Conservation (phyloP, 53 echinoderm and acorn worm genomes). For the Arbacia lixula region DNA sequence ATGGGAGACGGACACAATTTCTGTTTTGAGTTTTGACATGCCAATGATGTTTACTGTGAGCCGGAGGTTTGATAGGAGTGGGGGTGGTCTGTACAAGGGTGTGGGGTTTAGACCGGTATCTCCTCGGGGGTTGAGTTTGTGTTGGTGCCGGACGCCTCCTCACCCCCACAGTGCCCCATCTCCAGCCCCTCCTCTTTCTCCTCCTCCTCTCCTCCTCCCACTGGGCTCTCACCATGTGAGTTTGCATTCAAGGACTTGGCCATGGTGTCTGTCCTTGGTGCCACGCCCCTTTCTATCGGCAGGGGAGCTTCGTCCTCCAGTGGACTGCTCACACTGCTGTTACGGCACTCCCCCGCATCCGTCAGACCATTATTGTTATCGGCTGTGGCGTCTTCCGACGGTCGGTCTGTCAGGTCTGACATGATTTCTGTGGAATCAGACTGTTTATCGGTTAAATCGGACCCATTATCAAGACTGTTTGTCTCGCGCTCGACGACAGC, state of each 20-base stretch:
- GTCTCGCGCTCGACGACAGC: background rate
- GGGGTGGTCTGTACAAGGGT: background rate
- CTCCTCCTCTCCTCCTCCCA: slow-evolving; percentile 21
- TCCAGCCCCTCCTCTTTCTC: background rate
- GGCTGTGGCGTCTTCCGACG: slow-evolving; percentile 6
- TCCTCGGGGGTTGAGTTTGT: slow-evolving; percentile 49
- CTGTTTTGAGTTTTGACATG: too few relatives aligned
- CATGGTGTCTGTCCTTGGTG: slow-evolving; percentile 24
- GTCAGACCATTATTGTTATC: slow-evolving; percentile 54
- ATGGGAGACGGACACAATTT: too few relatives aligned
- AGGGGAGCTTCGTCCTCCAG: slow-evolving; percentile 3
- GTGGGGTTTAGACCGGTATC: slow-evolving; percentile 28
- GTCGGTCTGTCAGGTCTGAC: slow-evolving; percentile 10
- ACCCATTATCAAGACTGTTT: slow-evolving; percentile 50
- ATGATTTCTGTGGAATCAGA: slow-evolving; percentile 1
- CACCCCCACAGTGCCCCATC: background rate
- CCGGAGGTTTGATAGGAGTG: too few relatives aligned
- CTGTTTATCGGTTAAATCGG: slow-evolving; percentile 11
- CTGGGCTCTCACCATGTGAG: slow-evolving; percentile 52
- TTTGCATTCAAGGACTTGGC: slow-evolving; percentile 42
- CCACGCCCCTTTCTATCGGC: background rate
- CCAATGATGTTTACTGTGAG: too few relatives aligned
- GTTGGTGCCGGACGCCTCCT: slow-evolving; percentile 2
- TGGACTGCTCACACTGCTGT: slow-evolving; percentile 46
- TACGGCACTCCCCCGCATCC: background rate